Percentiles rank a stretch among this genome's conserved stretches.
Evolutionary conservation across 2,888 invertebrate genomes (phyloP).

Genomic region (Petrolisthes manimaculis): DNA sequence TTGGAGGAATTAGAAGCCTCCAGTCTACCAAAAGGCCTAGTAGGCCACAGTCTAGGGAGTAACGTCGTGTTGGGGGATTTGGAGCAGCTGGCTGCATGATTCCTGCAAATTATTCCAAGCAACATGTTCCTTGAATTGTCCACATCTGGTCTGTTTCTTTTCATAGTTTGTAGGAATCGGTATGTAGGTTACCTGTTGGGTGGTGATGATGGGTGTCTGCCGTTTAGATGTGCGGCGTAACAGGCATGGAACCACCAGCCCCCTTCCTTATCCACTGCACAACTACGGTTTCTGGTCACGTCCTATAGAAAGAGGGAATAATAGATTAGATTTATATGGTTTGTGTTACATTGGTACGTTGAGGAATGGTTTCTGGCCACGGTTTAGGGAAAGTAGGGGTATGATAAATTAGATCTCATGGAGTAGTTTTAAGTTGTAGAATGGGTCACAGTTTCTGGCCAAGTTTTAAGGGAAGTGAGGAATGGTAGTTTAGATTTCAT

Average conservation of each 20-base stretch:
- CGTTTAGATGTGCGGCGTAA: constrained; percentile 54
- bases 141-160: too few species aligned
- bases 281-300: constrained; percentile 37
- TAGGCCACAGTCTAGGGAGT: too few species aligned
- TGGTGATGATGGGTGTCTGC: constrained; percentile 26
- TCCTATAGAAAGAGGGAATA: constrained; percentile 28
- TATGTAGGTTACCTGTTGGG: constrained; percentile 25
- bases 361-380: too few species aligned
- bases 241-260: constrained; percentile 62
- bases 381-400: too few species aligned
- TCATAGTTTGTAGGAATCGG: too few species aligned
- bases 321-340: background rate
- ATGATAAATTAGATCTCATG: too few species aligned
- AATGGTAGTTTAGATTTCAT: background rate
- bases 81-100: background rate
- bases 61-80: too few species aligned
- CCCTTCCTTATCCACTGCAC: constrained; percentile 51
- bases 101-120: too few species aligned
- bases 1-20: too few species aligned
- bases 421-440: background rate
- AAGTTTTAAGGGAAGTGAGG: background rate
- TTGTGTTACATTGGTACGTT: too few species aligned
- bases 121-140: too few species aligned
- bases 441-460: background rate
- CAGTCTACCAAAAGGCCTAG: too few species aligned